These are phyloP conservation scores for Exephanes ischioxanthus DNA, from an alignment of 2,888 invertebrate genomes.

Conservation along the genomic window DNA sequence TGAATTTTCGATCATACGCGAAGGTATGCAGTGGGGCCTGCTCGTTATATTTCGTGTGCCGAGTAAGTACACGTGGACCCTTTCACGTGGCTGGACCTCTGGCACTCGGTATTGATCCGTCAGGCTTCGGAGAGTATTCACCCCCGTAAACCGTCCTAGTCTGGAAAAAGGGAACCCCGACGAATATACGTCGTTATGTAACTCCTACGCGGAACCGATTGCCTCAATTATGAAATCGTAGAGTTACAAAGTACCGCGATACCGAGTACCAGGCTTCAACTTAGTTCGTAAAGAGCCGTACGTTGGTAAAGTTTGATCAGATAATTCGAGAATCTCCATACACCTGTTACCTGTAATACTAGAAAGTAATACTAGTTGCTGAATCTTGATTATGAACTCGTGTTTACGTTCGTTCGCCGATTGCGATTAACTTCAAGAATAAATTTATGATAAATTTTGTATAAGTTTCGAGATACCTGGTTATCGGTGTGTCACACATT, in stretches of 20 bases:
- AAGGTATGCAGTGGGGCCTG: not conserved
- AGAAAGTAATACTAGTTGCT: not conserved
- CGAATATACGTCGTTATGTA: not conserved
- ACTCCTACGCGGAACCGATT: not conserved
- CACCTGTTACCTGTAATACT: not conserved
- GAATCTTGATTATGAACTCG: constrained; percentile 27
- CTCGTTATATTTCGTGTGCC: not conserved
- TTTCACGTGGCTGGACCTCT: constrained; percentile 55
- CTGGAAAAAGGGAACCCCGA: not conserved
- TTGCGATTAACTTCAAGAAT: not conserved
- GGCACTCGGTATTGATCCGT: constrained; percentile 56
- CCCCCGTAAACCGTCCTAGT: not conserved
- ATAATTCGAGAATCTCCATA: not conserved
- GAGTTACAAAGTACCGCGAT: not conserved
- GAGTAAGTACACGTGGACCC: not conserved
- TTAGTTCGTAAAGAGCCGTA: not conserved
- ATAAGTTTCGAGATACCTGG: not conserved
- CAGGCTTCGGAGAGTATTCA: constrained; percentile 9
- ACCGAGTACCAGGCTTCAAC: not conserved
- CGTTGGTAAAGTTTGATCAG: not conserved
- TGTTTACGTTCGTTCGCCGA: constrained; percentile 6
- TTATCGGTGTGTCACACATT: not conserved
- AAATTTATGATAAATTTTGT: constrained; percentile 8
- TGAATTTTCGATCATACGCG: not conserved
- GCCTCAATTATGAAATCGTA: not conserved